Conservation (phyloP, 2,888 invertebrate genomes). For the Catocala fraxini region DNA sequence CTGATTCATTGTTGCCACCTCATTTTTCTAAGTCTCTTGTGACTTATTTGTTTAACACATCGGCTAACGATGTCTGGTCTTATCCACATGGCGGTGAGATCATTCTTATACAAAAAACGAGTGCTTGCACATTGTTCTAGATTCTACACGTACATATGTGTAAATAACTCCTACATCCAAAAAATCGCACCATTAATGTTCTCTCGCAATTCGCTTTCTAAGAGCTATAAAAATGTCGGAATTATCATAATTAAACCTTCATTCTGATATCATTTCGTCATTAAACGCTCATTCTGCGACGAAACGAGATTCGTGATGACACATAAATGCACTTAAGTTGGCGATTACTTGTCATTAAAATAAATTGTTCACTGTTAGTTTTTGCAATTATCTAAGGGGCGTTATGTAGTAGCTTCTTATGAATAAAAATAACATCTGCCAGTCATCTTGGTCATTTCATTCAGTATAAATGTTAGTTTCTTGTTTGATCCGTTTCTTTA, state of each 20-base stretch:
- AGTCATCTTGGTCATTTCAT: neutral
- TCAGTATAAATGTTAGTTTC: neutral
- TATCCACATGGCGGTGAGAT: constrained; percentile 67
- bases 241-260: constrained; percentile 48
- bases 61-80: constrained; percentile 42
- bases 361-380: constrained; percentile 53
- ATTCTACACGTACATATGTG: constrained; percentile 43
- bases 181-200: constrained; percentile 26
- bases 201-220: constrained; percentile 44
- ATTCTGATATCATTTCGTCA: constrained; percentile 42
- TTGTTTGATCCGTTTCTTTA: neutral
- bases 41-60: constrained; percentile 38
- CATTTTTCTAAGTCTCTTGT: constrained; percentile 26
- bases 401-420: constrained; percentile 29
- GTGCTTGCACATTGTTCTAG: constrained; percentile 43
- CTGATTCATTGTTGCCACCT: constrained; percentile 34
- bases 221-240: constrained; percentile 32
- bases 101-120: constrained; percentile 58
- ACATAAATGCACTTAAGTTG: constrained; percentile 39
- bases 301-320: constrained; percentile 39
- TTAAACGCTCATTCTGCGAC: constrained; percentile 43
- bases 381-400: constrained; percentile 46
- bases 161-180: constrained; percentile 32
- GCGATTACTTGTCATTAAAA: constrained; percentile 55
- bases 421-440: neutral